Evolutionary conservation across 2,797 vertebrate species (phyloP), one percentile per base, ranked within the genome.

Genomic region (Chaenodraco wilsoni): DNA sequence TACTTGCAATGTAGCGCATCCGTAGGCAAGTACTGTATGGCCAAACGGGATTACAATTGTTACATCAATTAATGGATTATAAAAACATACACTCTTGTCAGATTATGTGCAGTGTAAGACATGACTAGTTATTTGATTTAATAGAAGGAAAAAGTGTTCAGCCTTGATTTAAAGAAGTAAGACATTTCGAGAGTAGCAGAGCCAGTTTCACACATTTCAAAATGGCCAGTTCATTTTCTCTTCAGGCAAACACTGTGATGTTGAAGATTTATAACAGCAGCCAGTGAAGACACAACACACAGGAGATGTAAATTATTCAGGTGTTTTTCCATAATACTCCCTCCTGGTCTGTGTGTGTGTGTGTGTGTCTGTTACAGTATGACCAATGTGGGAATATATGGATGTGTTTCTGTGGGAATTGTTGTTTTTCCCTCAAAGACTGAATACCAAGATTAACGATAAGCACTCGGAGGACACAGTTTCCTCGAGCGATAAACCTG

Each of bases 291-390:
- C 67, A 48, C 57, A 23, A 58, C 19, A 65, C 60, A 76, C 48
- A 44, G 14, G 41, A 43, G 44, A 44, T 75, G 40, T 79, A 56
- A 79, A 82, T 75, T 64, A 79, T 27, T 27, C 4, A 27, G 27
- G 27, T 27, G 27, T 27, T 27, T 27, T 27, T 27, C 27, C 27
- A 27, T 27, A 27, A 27, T 27, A 27, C 27, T 27, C 27, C 4
- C 27, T 27, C 4, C 27, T 27, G 27, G 27, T 27, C 27, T 27
- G 27, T 78, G 54, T 61, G 14, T 23, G 44, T 27, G 14, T 23
- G 44, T 54, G 52, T 48, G 33, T 60, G 21, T 21, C 8, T 55
- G 14, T 52, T 58, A n/a, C n/a, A n/a, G n/a, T n/a, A 54, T 61
- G 10, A 40, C 23, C 63, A 52, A 9, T 2, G 3, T 61, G 14